Evolutionary conservation across 1,140 invertebrate genomes (phyloP), one percentile per base, ranked within the genome.

Genomic region (Streblospio benedicti): DNA sequence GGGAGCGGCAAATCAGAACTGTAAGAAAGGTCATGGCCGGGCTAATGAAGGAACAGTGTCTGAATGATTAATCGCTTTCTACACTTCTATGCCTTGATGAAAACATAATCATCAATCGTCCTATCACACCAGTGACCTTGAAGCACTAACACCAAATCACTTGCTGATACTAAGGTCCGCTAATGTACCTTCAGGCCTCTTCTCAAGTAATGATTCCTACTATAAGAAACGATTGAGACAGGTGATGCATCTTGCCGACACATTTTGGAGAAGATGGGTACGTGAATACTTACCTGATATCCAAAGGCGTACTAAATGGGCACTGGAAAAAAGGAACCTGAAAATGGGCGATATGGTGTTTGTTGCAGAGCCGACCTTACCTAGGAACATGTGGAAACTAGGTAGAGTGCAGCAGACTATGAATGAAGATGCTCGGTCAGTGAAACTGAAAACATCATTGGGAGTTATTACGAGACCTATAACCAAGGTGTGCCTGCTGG

Each of bases 181-280:
- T 12, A 9, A 16, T n/a, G n/a, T n/a, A n/a, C n/a, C n/a, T 18
- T 27, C 45, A 6, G 12, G 9, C 9, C 12, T 9, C 6, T 9
- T 14, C 25, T 49, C 25, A 12, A 18, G 14, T 23, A 9, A 23
- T 6, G 20, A 6, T 6, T 9, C 20, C 6, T 49, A 25, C 25
- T 6, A 6, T 9, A 9, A 54, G 31, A 27, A 62, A 31, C n/a
- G 61, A 3, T 68, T 64, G 69, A 41, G 63, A n/a, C 60, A 66
- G 53, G 60, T 65, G 4, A 65, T 67, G 32, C 66, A 67, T 41
- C 49, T 69, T 32, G 57, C 64, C 1, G 56, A 67, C 28, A n/a
- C 61, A 20, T 65, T 69, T 45, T 69, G 67, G 62, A 20, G 33
- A 0, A 47, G 66, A 6, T 67, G 67, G 67, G 2, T 32, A 30